Base-by-base conservation (phyloP, 2,888 invertebrate species). In the Tipula lateralis region DNA sequence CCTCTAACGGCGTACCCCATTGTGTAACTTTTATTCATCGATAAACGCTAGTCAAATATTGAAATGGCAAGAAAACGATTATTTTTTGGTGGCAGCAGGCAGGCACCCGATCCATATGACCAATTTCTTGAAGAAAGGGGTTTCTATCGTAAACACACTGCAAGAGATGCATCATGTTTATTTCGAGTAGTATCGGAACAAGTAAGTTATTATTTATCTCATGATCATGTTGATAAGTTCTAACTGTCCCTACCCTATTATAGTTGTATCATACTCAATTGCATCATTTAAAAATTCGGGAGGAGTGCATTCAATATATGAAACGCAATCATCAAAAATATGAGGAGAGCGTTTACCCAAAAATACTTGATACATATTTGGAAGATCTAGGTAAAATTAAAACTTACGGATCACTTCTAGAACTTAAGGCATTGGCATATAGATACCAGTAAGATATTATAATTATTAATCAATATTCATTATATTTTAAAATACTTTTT, bases 131-230 rank as follows among this genome's bases (percentile, higher is more conserved):
- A 95, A 87, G 92, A 93, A 86, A 92, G 95, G 89, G 95, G 95
- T 66, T 94, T 94, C 88, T 96, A 95, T 89, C 92, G 97, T 87
- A 98, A 98, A 91, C 95, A 96, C 88, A 94, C 95, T 19, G 96
- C 97, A 84, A 94, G 95, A 88, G 97, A 98, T 91, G 94, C 96
- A 84, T 96, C 96, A 85, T 97, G 96, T 88, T 91, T 98, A 83
- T 98, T 97, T 90, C 93, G 97, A 87, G 96, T 95, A 12, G 94
- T 97, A 84, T 95, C 97, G 44, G 97, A 98, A 90, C 96, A 97
- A 91, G 93, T 84, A 30, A 84, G 50, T 30, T n/a, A 0, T 12
- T 29, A 12, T 0, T 32, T 32, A 7, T 32, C 9, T 32, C 32
- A 32, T 32, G 5, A 32, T 0, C 32, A 1, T 7, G 2, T 9